Conservation (phyloP, 2,888 invertebrate genomes). For the Harmothoe impar region DNA sequence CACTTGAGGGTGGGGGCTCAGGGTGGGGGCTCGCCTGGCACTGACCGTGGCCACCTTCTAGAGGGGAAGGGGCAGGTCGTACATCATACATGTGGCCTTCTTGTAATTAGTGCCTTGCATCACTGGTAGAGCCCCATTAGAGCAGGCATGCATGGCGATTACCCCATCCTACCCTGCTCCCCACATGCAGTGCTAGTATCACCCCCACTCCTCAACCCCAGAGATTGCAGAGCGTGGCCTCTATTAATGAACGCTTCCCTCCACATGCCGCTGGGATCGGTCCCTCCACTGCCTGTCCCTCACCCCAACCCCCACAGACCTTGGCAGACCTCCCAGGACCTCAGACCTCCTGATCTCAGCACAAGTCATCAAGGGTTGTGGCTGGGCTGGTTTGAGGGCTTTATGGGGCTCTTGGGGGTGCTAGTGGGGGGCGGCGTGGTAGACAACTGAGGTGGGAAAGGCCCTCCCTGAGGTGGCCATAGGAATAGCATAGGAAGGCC, state of each 20-base stretch:
- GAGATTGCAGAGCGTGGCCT: neutral
- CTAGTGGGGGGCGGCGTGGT: neutral
- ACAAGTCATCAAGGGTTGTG: neutral
- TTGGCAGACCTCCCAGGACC: neutral
- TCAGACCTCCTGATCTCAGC: constrained; percentile 29
- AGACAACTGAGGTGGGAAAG: neutral
- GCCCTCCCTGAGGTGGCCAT: neutral
- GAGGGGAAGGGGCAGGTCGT: neutral
- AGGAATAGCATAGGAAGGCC: neutral
- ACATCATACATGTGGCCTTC: neutral
- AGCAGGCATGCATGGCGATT: neutral
- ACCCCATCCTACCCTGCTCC: constrained; percentile 1
- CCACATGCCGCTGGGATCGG: neutral
- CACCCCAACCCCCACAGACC: neutral
- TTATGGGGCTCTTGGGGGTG: neutral
- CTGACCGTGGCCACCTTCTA: neutral
- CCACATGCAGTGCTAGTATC: neutral
- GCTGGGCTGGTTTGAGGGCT: neutral
- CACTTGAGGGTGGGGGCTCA: neutral
- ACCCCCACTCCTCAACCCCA: constrained; percentile 20
- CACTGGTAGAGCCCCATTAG: neutral
- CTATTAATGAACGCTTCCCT: neutral
- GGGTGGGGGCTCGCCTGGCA: neutral
- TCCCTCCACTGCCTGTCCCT: neutral
- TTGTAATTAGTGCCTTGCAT: constrained; percentile 54